Base-by-base conservation (phyloP, 2,888 invertebrate species). In the Stegophylla sp. region DNA sequence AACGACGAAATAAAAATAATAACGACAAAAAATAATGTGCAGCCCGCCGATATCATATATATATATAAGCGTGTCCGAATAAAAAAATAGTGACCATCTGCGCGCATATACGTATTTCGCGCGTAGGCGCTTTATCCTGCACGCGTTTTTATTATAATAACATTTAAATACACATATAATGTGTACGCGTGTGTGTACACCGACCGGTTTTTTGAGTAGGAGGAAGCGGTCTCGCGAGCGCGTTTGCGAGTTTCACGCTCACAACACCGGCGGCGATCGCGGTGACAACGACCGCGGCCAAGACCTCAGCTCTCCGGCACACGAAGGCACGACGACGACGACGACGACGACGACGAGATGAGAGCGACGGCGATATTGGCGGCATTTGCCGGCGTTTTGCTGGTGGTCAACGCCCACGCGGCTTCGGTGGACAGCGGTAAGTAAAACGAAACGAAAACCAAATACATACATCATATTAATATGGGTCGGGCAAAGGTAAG, bases 171-270 rank as follows among this genome's bases (percentile, higher is more conserved):
- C n/a, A 26, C 1, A 28, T 13, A 7, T 34, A 34, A 17, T 23
- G 34, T 34, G 53, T n/a, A 7, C 20, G 28, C 17, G 48, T 15
- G 17, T 7, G 53, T 43, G 20, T 45, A 28, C 23, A 2, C 34
- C 81, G 73, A 72, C 72, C 66, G 72, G 81, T 74, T 73, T n/a
- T 53, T 28, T 43, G 48, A 48, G 77, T 59, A 71, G 69, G 77
- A 67, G 61, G 73, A 61, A 76, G 41, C 43, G 71, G 45, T 45
- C 59, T 56, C 69, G 23, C 41, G 51, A 72, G 59, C 26, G 4
- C 45, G 17, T 28, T 23, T 13, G 34, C 48, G 59, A 23, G 63
- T 64, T 41, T 73, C 72, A 63, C 63, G 28, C 28, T 5, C 23
- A 43, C 48, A 13, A 64, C 7, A 45, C 43, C 69, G 77, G 51